Conservation (phyloP, 2,797 vertebrate genomes). For the Rhinichthys osculus region DNA sequence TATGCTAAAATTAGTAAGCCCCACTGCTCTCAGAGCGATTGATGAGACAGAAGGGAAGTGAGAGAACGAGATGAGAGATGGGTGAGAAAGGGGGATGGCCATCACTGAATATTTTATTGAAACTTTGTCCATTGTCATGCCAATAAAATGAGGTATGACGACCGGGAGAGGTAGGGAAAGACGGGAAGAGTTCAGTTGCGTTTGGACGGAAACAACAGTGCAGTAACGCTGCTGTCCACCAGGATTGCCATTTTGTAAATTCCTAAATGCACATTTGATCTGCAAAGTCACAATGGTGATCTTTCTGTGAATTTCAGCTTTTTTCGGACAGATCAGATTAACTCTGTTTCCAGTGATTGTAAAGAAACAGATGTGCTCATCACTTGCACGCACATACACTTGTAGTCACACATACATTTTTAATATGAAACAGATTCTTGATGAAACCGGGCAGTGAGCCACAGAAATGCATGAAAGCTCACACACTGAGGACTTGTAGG, state of each 20-base stretch:
- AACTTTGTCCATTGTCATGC: conserved; percentile 37
- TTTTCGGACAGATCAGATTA: conserved; percentile 25
- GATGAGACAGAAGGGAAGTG: conserved; percentile 36
- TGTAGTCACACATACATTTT: conserved; percentile 2
- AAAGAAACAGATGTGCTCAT: conserved; percentile 33
- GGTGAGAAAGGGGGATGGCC: background rate
- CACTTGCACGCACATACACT: background rate
- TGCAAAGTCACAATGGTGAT: conserved; percentile 27
- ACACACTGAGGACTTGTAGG: conserved; percentile 13
- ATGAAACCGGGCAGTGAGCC: conserved; percentile 31
- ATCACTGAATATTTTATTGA: conserved; percentile 11
- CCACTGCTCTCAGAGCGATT: conserved; percentile 41
- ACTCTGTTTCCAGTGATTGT: conserved; percentile 5
- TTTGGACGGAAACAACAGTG: background rate
- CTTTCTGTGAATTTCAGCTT: conserved; percentile 36
- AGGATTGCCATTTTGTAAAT: background rate
- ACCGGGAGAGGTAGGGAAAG: background rate
- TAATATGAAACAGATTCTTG: conserved; percentile 28
- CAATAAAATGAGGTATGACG: conserved; percentile 36
- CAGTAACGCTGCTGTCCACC: background rate
- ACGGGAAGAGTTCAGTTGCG: background rate
- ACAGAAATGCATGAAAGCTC: conserved; percentile 8
- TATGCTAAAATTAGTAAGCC: conserved; percentile 56
- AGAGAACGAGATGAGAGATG: background rate
- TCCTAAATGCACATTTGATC: background rate